phyloP scores from a whole-genome alignment of 1,140 invertebrate genomes.

The Chironomus striatipennis region DNA sequence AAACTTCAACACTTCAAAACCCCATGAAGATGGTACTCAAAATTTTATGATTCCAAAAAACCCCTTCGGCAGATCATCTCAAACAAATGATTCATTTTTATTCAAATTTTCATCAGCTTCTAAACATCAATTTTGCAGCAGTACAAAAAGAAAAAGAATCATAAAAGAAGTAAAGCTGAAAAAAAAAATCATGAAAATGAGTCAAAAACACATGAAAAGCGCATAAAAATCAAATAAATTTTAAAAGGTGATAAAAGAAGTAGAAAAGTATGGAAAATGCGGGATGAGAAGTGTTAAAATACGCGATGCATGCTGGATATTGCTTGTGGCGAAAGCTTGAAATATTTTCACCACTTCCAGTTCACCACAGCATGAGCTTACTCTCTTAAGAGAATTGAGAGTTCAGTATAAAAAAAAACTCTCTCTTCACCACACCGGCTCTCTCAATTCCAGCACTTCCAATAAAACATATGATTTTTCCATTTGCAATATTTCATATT shows the following conservation, averaged over 20 bases:
- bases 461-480: slow-evolving; percentile 20
- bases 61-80: too few species aligned
- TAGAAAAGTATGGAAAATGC: too few species aligned
- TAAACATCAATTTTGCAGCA: too few species aligned
- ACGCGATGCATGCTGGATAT: background rate
- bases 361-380: background rate
- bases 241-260: slow-evolving; percentile 19
- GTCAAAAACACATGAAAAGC: background rate
- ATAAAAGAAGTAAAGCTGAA: background rate
- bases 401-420: background rate
- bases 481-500: background rate
- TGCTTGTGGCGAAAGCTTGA: background rate
- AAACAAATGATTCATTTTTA: too few species aligned
- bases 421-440: background rate
- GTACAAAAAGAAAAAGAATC: background rate
- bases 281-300: background rate
- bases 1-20: too few species aligned
- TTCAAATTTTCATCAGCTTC: too few species aligned
- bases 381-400: background rate
- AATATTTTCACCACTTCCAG: too few species aligned
- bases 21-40: too few species aligned
- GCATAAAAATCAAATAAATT: slow-evolving; percentile 14
- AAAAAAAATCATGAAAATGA: background rate
- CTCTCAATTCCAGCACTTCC: background rate
- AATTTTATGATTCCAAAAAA: too few species aligned